Evolutionary conservation across 2,797 vertebrate species (phyloP), one percentile per base, ranked within the genome.

Genomic region (Calcarius lapponicus): DNA sequence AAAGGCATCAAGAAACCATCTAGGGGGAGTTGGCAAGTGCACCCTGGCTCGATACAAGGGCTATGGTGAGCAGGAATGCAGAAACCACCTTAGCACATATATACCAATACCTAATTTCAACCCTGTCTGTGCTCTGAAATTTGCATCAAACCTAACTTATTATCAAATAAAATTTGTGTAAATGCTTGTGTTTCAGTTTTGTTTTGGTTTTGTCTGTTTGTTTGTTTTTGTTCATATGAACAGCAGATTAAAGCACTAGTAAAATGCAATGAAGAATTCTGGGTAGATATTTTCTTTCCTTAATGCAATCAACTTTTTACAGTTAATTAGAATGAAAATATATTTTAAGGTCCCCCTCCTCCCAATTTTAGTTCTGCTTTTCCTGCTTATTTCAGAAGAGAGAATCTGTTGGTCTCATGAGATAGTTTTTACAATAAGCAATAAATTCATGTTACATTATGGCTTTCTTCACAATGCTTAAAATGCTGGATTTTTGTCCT

Each of bases 61-160:
- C 25, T 50, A 15, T 0, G 0, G 12, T 26, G 32, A 72, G 57
- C 24, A 70, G 25, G 16, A 86, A 47, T 32, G 18, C 20, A 43
- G 34, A 57, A 78, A 78, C 9, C 19, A 40, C n/a, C 65, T 66
- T 17, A 32, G 17, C 43, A 25, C 29, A 17, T 17, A 9, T 34
- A 47, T 54, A 50, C 11, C 18, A 18, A 15, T 62, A n/a, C 3
- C 28, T 65, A 58, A 65, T 75, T 70, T 58, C 13, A 48, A 24
- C 4, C 7, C 4, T 4, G 69, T 72, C 31, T 60, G 2, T 4
- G 1, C 84, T 82, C 26, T 82, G 78, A 73, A 91, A 73, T 13
- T 56, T 65, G 25, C 28, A 47, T 73, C 20, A 48, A 9, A 60
- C 5, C 7, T 72, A 42, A 8, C 17, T 15, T 67, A 25, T 36